phyloP scores from a whole-genome alignment of 2,113 vertebrate genomes.

The Philantomba maxwellii region DNA sequence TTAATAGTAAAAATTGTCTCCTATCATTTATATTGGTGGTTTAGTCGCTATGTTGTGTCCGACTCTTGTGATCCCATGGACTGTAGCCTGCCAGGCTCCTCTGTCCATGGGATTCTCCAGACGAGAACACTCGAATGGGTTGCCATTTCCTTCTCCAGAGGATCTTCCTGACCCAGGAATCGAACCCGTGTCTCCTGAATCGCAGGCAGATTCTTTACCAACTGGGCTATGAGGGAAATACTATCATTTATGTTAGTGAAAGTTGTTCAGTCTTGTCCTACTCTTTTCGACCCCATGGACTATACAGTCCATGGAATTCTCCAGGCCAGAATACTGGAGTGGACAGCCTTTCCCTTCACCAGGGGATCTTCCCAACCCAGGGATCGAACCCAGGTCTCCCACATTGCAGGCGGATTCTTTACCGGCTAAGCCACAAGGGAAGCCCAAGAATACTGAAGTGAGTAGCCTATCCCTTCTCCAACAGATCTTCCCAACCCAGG shows the following conservation, averaged over 20 bases:
- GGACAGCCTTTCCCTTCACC: background rate
- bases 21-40: background rate
- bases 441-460: background rate
- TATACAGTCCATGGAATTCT: background rate
- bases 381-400: background rate
- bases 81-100: background rate
- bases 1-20: background rate
- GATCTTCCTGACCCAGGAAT: background rate
- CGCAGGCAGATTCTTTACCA: background rate
- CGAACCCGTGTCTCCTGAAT: background rate
- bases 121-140: background rate
- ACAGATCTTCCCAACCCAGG: background rate
- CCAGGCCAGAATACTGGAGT: background rate
- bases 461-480: background rate
- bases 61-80: background rate
- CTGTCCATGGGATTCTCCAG: background rate
- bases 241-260: background rate
- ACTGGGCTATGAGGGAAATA: background rate
- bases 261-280: background rate
- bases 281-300: background rate
- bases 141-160: background rate
- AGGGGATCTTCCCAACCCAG: background rate
- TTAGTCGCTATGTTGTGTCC: background rate
- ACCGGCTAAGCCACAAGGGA: background rate
- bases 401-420: background rate